Evolutionary conservation across 2,888 invertebrate species (phyloP), one percentile per base, ranked within the genome.

Genomic region (Sinelater perroti): DNA sequence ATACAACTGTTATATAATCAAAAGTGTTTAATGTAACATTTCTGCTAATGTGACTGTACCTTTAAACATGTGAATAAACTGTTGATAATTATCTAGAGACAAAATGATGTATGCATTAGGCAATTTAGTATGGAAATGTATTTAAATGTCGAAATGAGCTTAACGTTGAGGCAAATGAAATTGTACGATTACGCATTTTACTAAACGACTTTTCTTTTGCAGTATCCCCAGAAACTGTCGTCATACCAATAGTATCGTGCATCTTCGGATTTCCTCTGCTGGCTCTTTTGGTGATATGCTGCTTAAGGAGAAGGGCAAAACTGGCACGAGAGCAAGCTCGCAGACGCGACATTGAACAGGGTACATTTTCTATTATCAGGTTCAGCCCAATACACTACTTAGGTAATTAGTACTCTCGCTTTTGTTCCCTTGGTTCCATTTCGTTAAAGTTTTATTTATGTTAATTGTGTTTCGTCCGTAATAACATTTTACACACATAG

Each of bases 161-260:
- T n/a, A n/a, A n/a, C n/a, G n/a, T n/a, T n/a, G n/a, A n/a, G n/a
- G n/a, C n/a, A n/a, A n/a, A n/a, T n/a, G n/a, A n/a, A n/a, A n/a
- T n/a, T n/a, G n/a, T n/a, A n/a, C n/a, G n/a, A n/a, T n/a, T n/a
- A n/a, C n/a, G n/a, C n/a, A n/a, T n/a, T n/a, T n/a, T n/a, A n/a
- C n/a, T n/a, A n/a, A n/a, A n/a, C n/a, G n/a, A n/a, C n/a, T n/a
- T n/a, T n/a, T n/a, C 67, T 65, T 51, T 84, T 83, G 17, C 85
- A 93, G 93, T 93, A 64, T 88, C 92, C 42, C 91, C 93, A 46
- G 93, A 93, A 79, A 91, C 91, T 50, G 90, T 93, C 67, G 92
- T 93, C 49, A 88, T 93, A 65, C 93, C 93, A 33, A 93, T 93
- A 67, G 89, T 93, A 45, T 93, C 93, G 52, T 93, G 93, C 78